Evolutionary conservation across 1,140 invertebrate genomes (phyloP).

Genomic region (Sarcophaga bullata): DNA sequence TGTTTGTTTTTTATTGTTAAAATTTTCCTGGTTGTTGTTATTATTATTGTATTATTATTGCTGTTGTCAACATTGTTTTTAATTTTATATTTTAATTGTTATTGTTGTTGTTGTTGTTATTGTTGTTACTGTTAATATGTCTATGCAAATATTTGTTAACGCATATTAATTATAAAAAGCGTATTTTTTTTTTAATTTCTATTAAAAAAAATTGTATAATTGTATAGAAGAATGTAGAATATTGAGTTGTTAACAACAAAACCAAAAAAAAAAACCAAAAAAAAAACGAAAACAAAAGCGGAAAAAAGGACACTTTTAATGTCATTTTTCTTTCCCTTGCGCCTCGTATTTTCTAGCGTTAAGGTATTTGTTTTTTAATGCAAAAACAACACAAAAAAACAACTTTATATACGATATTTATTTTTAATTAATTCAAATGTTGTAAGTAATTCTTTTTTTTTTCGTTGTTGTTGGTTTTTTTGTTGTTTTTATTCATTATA

Average conservation of each 20-base stretch:
- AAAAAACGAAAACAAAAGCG: not conserved
- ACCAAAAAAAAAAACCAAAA: not conserved
- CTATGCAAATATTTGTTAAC: constrained; percentile 11
- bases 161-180: not conserved
- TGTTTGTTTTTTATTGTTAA: too few relatives aligned
- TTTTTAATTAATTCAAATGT: constrained; percentile 22
- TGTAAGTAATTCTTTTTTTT: constrained; percentile 5
- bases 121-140: not conserved
- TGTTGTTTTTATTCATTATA: not conserved
- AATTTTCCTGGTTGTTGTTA: too few relatives aligned
- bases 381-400: not conserved
- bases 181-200: too few relatives aligned
- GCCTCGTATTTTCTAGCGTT: not conserved
- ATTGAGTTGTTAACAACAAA: not conserved
- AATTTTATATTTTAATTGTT: not conserved
- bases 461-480: not conserved
- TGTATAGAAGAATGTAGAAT: too few relatives aligned
- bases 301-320: not conserved
- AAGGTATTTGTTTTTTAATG: not conserved
- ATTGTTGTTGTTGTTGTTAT: not conserved
- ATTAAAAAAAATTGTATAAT: too few relatives aligned
- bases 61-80: not conserved
- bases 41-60: not conserved
- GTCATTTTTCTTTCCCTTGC: not conserved
- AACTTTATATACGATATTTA: not conserved